Base-by-base conservation (phyloP, 2,888 invertebrate species). In the Octonoba sinensis region DNA sequence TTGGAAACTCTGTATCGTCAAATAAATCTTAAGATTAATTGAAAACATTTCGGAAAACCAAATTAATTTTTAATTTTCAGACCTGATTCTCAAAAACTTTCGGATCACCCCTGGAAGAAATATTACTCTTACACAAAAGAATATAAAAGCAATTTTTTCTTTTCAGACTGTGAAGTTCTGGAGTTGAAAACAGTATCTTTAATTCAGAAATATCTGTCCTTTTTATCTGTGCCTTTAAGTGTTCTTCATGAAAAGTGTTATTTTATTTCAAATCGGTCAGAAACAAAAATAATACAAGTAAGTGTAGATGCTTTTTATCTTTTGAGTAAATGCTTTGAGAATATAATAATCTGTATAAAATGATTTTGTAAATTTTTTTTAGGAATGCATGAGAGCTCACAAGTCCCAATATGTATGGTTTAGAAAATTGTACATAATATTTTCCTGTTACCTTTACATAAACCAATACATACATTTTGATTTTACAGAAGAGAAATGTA, bases 371-470 rank as follows among this genome's bases (percentile, higher is more conserved):
- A 67, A 47, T 57, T 59, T 51, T 12, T 64, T 83, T 60, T 51
- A 83, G 88, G 89, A 91, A 85, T 96, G 97, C 3, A 97, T 98
- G 96, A 91, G 91, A 85, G 91, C 92, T 74, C 97, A 99, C 88
- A 90, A 91, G 85, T 95, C 96, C n/a, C 99, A 99, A 89, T 92
- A 96, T 90, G 92, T 95, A 54, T 99, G 99, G 99, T 99, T 95
- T 89, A 92, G 99, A 75, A 92, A 92, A 87, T 90, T 99, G 3
- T 99, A 97, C 87, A 92, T 98, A 86, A 87, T 92, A 57, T 94
- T 96, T 89, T 97, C 97, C 16, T 92, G 96, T 73, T 98, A 97
- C 88, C 93, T 96, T 62, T 62, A 44, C 44, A 44, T 62, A 16
- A 62, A 62, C 18, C 56, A 20, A 11, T 56, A 56, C 13, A 13